Evolutionary conservation across 2,888 invertebrate genomes (phyloP).

Genomic region (Flexamia atlantica): DNA sequence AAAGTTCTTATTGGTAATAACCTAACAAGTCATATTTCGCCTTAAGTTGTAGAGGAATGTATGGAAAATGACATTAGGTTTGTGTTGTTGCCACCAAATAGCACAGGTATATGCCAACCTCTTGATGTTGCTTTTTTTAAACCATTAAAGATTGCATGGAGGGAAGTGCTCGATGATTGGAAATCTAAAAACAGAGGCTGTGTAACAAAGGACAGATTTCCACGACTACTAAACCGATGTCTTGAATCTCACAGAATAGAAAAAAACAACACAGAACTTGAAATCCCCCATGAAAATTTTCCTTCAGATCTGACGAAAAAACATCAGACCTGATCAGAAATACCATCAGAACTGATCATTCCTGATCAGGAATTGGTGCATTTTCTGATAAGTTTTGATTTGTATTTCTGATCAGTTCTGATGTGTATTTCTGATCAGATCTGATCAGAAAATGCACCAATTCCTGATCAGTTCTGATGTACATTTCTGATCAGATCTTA

Average conservation of each 20-base stretch:
- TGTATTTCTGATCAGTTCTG: no score
- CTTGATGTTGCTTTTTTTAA: conserved; percentile 71
- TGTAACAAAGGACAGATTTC: conserved; percentile 49
- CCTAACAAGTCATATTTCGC: conserved; percentile 69
- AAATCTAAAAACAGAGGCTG: conserved; percentile 49
- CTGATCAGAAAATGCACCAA: no score
- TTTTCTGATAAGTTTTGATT: no score
- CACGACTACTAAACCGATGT: conserved; percentile 50
- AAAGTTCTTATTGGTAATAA: conserved; percentile 72
- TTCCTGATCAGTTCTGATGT: no score
- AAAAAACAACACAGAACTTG: not conserved
- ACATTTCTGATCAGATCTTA: no score
- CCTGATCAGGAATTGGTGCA: no score
- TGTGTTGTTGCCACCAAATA: conserved; percentile 72
- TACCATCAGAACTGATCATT: no score
- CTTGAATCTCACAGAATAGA: conserved; percentile 26
- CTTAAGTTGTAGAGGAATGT: conserved; percentile 65
- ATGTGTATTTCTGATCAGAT: no score
- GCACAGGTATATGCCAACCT: conserved; percentile 71
- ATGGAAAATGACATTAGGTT: conserved; percentile 71
- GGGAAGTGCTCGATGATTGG: conserved; percentile 59
- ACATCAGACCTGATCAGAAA: no score
- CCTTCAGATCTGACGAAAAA: no score
- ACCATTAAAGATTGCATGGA: conserved; percentile 70
- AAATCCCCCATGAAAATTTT: no score